These are phyloP conservation scores for Cololabis saira DNA, from an alignment of 2,113 vertebrate genomes.

Conservation along the genomic window DNA sequence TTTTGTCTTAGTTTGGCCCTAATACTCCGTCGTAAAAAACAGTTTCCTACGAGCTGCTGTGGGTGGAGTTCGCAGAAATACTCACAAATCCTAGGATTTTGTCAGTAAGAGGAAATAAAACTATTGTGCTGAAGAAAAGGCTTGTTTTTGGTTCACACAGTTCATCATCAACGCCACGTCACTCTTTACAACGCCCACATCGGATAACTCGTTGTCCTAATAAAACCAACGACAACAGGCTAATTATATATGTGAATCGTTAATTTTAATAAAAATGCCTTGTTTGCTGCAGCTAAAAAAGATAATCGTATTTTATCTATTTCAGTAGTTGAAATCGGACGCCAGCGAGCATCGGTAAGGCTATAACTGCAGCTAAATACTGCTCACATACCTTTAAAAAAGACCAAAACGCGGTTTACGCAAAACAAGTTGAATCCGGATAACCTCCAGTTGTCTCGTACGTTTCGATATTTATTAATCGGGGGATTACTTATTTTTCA, in stretches of 20 bases:
- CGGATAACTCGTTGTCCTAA: neutral
- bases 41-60: too few species aligned
- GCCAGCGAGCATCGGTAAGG: neutral
- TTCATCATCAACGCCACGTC: conserved; percentile 61
- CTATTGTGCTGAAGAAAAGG: neutral
- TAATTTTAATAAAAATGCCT: neutral
- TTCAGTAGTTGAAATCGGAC: neutral
- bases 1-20: too few species aligned
- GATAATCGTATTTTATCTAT: neutral
- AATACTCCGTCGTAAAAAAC: too few species aligned
- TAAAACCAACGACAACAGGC: neutral
- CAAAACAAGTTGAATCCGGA: conserved; percentile 6
- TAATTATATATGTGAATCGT: neutral
- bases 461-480: neutral
- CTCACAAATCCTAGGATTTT: too few species aligned
- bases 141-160: neutral
- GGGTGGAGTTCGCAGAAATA: too few species aligned
- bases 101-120: too few species aligned
- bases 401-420: conserved; percentile 5
- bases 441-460: neutral
- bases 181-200: neutral
- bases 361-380: neutral
- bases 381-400: conserved; percentile 58
- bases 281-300: neutral
- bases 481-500: neutral